Base-by-base conservation (phyloP, 2,113 vertebrate species). In the Rissa tridactyla region DNA sequence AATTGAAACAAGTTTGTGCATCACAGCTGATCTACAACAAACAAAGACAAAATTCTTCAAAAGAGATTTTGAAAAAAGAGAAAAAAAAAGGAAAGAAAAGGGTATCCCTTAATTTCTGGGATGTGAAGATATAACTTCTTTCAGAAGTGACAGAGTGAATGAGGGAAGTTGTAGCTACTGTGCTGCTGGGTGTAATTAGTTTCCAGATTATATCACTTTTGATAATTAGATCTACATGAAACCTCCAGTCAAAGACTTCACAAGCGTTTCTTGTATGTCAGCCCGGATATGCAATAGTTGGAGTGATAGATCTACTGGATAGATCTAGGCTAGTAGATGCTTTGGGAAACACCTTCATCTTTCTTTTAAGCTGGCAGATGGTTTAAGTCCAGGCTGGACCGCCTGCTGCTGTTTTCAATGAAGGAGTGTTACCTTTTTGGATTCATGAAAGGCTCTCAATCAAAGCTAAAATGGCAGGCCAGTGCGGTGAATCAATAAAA, bases 401-500 rank as follows among this genome's bases (percentile, higher is more conserved):
- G 96, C 98, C 98, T 98, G 98, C 98, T 98, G 98, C 97, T 98
- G 97, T 98, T 98, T 98, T 98, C 97, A 97, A n/a, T 97, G 95
- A 96, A 97, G 95, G 96, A 98, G 97, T 98, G 96, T 97, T 98
- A 98, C 98, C 98, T 98, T 98, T 98, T 97, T 97, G 97, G 98
- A 98, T 97, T 97, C 98, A 98, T 97, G 98, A 98, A 98, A 98
- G 97, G 97, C 97, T 98, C 97, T 98, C 98, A 97, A 98, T 98
- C 98, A 98, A 97, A 98, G 97, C 97, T 98, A 98, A 98, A 98
- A 98, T 98, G 98, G 97, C 98, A 98, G 97, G 92, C 96, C 95
- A 97, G 97, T 96, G 96, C 93, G 58, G 97, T 95, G 98, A 98
- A 98, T 98, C 98, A 98, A 98, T 98, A 98, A 98, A 98, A 98